Evolutionary conservation across 2,888 invertebrate genomes (phyloP), one percentile per base, ranked within the genome.

Genomic region (Cetonia aurata): DNA sequence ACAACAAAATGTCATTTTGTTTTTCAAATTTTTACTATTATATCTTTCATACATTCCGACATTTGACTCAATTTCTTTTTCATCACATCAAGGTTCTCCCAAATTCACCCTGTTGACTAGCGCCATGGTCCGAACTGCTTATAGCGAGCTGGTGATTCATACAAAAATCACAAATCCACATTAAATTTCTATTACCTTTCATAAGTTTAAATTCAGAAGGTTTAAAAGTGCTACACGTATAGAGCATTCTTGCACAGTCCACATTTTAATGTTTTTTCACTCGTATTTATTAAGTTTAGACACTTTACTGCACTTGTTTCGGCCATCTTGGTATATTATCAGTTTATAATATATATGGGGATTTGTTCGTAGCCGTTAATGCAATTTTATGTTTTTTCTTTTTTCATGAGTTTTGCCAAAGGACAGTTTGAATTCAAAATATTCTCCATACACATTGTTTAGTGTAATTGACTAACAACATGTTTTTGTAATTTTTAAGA

Each of bases 111-210:
- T n/a, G 13, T 6, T 44, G 44, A 44, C 6, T 44, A n/a, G 3
- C 13, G 6, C 13, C 44, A 3, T 44, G 44, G 1, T 10, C 13
- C 6, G 44, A 44, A 44, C 6, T 10, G 44, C 6, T 13, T 10
- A 1, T 6, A 44, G 12, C 13, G 1, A 3, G 3, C 3, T 44
- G 10, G 6, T 13, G 10, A 44, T 13, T 44, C 13, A 44, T 44
- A 44, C 44, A 44, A 2, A 13, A n/a, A 44, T 44, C 44, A 44
- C 44, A 44, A 44, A 44, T 44, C 44, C 44, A 44, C 13, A 44
- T 44, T 44, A 44, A n/a, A 13, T 44, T 44, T 13, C 44, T 44
- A 44, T 44, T 44, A n/a, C 44, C 6, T 6, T 44, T 6, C 10
- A 44, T 44, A 1, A 44, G 6, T 44, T 44, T 44, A 13, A 44